phyloP scores from a whole-genome alignment of 92 coral and sea anemone species.

The Montipora capitata region DNA sequence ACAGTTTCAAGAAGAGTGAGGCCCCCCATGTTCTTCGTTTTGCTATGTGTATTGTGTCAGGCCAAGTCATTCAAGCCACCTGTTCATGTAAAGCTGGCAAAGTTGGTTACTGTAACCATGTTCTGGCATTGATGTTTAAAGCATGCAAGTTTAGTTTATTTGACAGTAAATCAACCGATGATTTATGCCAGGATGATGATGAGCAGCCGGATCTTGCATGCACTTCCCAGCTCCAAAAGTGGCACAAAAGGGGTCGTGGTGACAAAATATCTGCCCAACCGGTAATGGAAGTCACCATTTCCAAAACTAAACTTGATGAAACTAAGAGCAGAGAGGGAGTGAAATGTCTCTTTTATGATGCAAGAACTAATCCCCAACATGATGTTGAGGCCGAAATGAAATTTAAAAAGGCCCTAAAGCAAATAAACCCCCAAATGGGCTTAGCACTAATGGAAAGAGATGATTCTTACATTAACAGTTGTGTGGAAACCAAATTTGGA shows the following conservation, averaged over 20 bases:
- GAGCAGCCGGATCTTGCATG: too few species aligned
- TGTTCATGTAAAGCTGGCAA: background rate
- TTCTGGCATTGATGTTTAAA: too few species aligned
- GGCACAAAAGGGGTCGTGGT: too few species aligned
- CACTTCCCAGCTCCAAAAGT: too few species aligned
- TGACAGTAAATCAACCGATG: too few species aligned
- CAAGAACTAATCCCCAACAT: conserved; percentile 35
- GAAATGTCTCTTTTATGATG: conserved; percentile 49
- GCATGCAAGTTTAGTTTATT: too few species aligned
- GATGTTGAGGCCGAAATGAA: conserved; percentile 21
- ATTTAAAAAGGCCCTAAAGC: conserved; percentile 22
- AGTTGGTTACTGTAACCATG: too few species aligned
- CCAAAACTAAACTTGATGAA: conserved; percentile 63
- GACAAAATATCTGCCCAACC: conserved; percentile 20
- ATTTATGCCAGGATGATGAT: too few species aligned
- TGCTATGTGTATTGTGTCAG: too few species aligned
- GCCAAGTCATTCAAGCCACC: background rate
- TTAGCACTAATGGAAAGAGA: conserved; percentile 11
- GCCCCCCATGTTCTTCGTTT: too few species aligned
- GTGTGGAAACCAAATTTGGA: too few species aligned
- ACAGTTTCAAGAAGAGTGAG: conserved; percentile 56
- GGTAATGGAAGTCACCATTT: conserved; percentile 64
- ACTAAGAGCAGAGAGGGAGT: conserved; percentile 33
- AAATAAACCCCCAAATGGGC: conserved; percentile 24
- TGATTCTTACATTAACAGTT: too few species aligned